Evolutionary conservation across 2,888 invertebrate species (phyloP), one percentile per base, ranked within the genome.

Genomic region (Patella depressa): DNA sequence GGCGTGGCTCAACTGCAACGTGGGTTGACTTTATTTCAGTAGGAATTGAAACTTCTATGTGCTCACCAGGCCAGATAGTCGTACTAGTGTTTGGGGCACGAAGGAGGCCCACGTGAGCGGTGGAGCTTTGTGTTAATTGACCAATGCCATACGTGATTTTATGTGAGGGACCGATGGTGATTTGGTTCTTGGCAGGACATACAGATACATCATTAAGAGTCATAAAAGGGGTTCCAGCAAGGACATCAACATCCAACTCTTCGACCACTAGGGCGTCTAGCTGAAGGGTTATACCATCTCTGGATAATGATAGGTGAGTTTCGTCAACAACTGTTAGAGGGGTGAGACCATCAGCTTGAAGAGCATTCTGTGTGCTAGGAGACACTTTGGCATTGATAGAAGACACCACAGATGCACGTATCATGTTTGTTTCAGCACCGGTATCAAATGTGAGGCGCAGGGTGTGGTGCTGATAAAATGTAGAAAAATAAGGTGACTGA

Each of bases 81-180:
- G 2, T 34, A 34, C 2, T 34, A 34, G 34, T 34, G 34, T 34
- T 34, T 34, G 34, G 34, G 34, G 34, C 34, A 34, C 34, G 2
- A 34, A 34, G 34, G 34, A 34, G 34, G 34, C 34, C 34, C 34
- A 34, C 34, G 34, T 34, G 34, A 34, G 34, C 34, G 2, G 34
- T 34, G 34, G 34, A 34, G 34, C 34, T 34, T 34, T 2, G 34
- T 34, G 34, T 34, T 34, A 34, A 34, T 34, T 34, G 34, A 34
- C 34, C 34, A 34, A 34, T 34, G 2, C 2, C 2, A 34, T 34
- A 34, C 2, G 34, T 73, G 45, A 2, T 29, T 15, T 76, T 75
- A 82, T 65, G 77, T 80, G 53, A 45, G 1, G n/a, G 72, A 53
- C 7, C 72, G 71, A 24, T 76, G 72, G 19, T 79, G 34, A 34